Base-by-base conservation (phyloP, 2,797 vertebrate species). In the Gadopsis marmoratus region DNA sequence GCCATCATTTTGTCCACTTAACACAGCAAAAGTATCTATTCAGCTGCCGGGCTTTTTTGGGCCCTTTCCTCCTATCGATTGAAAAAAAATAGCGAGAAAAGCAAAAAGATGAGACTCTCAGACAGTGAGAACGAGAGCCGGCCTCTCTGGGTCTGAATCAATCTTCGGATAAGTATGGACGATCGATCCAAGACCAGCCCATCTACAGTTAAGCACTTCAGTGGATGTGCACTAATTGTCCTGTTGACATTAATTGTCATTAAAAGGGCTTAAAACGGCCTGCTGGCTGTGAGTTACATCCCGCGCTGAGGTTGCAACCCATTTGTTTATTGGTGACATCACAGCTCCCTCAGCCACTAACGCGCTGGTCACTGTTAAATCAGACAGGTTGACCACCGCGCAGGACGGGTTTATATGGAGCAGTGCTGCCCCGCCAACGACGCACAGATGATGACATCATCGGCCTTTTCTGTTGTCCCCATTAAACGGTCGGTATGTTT, bases 171-270 rank as follows among this genome's bases (percentile, higher is more conserved):
- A 93, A 95, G 94, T 91, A 92, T 83, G 89, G 85, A 29, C 85
- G 55, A 95, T 95, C 93, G 91, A 95, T 95, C 89, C 85, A 51
- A 83, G 83, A 67, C 72, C 69, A 74, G 87, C 89, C 89, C 90
- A 91, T 91, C 92, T 90, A 85, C 89, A 89, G 88, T 90, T 88
- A 91, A 94, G 93, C 93, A 91, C 93, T 91, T 81, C 84, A 74
- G 63, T 80, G 86, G 92, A 93, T 92, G 88, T 90, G 92, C 91
- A 93, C 94, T 96, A 95, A 95, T 95, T 95, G 93, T 94, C 91
- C 90, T 85, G 91, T 91, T 95, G 94, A 95, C 94, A 92, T 95
- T 96, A 95, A 96, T 94, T 91, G 92, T 93, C 94, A 95, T 95
- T 95, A 95, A 94, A 94, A 95, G 89, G 92, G 89, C 87, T 88